Base-by-base conservation (phyloP, 2,113 vertebrate species). In the Paradoxurus hermaphroditus region DNA sequence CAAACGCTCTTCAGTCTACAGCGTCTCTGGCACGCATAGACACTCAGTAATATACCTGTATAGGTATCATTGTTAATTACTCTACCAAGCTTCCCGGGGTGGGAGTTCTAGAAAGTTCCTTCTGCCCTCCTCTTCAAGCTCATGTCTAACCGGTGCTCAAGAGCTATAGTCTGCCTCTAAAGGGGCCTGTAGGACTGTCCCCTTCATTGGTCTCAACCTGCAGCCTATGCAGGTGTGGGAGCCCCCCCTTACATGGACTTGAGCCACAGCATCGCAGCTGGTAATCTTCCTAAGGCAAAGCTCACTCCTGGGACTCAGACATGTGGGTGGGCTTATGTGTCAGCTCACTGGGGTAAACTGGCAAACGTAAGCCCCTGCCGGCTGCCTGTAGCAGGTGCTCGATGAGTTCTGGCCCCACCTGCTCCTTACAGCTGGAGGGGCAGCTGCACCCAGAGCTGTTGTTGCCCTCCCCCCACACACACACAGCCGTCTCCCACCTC, bases 401-500 rank as follows among this genome's bases (percentile, higher is more conserved):
- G 9, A 1, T 4, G 11, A 25, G 39, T 25, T 44, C 21, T 12
- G 27, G 39, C 29, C 65, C 31, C 51, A 14, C 29, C 10, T 13
- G n/a, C 12, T 46, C 23, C 49, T 67, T 18, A 23, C 14, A 72
- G 13, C 34, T 31, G 21, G 56, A 73, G 39, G 63, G 18, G 18
- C 9, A 72, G 39, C 39, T 36, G 8, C 27, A 7, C 4, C n/a
- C 21, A 29, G 51, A 41, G 25, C 9, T 3, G 4, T 7, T n/a
- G 25, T 7, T 18, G 27, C 51, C 15, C 15, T 13, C 0, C 0
- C 3, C 1, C 0, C 0, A 2, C 1, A 9, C 44, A 31, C 29
- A 16, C 9, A 19, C 41, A 4, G 25, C 27, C 12, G 1, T 19
- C 7, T n/a, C 73, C 56, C 41, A 2, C 19, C 46, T 56, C 12